Evolutionary conservation across 2,113 vertebrate genomes (phyloP), one percentile per base, ranked within the genome.

Genomic region (Melospiza georgiana): DNA sequence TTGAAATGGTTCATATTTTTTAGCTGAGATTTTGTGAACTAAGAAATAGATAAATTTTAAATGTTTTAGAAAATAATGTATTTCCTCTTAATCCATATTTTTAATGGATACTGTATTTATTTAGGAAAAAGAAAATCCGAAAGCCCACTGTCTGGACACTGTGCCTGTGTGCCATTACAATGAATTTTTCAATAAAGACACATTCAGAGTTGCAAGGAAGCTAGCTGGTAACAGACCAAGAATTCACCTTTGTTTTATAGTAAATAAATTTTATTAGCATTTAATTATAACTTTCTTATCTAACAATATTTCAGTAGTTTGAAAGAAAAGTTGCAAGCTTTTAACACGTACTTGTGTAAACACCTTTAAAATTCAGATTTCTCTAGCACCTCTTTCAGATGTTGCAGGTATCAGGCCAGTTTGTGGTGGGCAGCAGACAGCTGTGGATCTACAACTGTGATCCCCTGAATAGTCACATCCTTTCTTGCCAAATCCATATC

Each of bases 101-200:
- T 95, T 92, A 86, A 84, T 92, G 57, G 91, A 81, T 71, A 52
- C 8, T 68, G 20, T 63, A 78, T 28, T 88, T 22, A 90, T 77
- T 90, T 90, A 85, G 84, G 61, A 17, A 93, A 90, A 92, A 92
- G 52, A 82, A 91, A 95, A 93, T 95, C 62, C 69, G 46, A 73
- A 95, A 83, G 9, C 81, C 17, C 85, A 25, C 67, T 81, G 35
- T 93, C 82, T 94, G 89, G 76, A 88, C 59, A 71, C 24, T 83
- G 24, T 62, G 27, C 39, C 86, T 7, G 30, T 63, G 33, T 0
- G 11, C n/a, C 87, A 57, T 55, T 77, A 87, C 90, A 88, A 94
- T 73, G 6, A n/a, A 80, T 85, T 93, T 93, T 65, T 80, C 55
- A 71, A 23, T 48, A 91, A 85, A 76, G 30, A 27, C 35, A 66